Evolutionary conservation across 2,113 vertebrate genomes (phyloP).

Genomic region (Larimichthys polyactis): DNA sequence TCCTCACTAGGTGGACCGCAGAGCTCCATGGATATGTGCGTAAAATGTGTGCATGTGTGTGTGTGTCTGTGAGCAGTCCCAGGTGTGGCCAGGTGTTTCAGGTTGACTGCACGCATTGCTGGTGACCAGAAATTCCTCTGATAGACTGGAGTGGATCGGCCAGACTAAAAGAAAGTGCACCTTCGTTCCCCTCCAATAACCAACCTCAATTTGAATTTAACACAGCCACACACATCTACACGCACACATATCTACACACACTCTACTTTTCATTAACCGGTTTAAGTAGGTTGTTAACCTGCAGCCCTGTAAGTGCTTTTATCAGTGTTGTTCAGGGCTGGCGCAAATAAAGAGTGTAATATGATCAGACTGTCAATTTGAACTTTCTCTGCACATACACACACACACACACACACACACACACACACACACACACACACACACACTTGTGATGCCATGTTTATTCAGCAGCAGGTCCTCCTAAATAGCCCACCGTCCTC

Average conservation of each 20-base stretch:
- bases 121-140: conserved; percentile 75
- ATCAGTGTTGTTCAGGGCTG: conserved; percentile 30
- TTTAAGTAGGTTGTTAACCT: conserved; percentile 38
- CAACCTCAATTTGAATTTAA: conserved; percentile 16
- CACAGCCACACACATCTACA: neutral
- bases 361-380: conserved; percentile 44
- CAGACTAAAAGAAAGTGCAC: conserved; percentile 56
- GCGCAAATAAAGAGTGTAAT: conserved; percentile 45
- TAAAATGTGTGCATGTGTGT: conserved; percentile 7
- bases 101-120: conserved; percentile 54
- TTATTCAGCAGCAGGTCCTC: conserved; percentile 47
- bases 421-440: conserved; percentile 20
- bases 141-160: conserved; percentile 70
- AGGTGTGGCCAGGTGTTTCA: conserved; percentile 78
- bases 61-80: conserved; percentile 31
- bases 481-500: conserved; percentile 29
- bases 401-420: conserved; percentile 12
- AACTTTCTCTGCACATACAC: neutral
- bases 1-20: conserved; percentile 35
- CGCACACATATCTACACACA: neutral
- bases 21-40: conserved; percentile 5
- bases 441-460: conserved; percentile 29
- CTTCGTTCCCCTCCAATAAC: conserved; percentile 48
- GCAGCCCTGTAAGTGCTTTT: conserved; percentile 24
- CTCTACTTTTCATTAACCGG: conserved; percentile 1